Conservation (phyloP, 2,888 invertebrate species). For the Drosophila anomelani region DNA sequence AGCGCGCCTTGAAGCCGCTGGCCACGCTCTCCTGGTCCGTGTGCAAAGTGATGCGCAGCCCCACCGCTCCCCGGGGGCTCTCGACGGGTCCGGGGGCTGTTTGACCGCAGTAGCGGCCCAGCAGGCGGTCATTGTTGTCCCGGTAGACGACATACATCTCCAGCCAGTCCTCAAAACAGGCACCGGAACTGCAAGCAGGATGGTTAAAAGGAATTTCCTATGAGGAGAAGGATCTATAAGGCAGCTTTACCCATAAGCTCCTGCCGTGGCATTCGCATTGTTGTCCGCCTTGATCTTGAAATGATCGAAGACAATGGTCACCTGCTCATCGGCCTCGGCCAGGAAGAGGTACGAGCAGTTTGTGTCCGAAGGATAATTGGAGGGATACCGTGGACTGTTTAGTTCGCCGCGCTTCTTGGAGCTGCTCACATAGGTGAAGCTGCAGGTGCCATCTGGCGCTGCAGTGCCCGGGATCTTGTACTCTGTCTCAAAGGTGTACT, state of each 20-base stretch:
- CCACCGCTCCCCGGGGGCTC: conserved; percentile 94
- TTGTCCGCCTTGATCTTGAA: conserved; percentile 93
- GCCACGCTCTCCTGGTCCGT: conserved; percentile 94
- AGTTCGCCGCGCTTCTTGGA: conserved; percentile 95
- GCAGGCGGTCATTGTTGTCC: conserved; percentile 92
- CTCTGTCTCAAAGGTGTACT: conserved; percentile 88
- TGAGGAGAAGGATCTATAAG: too few relatives aligned
- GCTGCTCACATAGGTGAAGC: conserved; percentile 95
- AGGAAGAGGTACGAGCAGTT: conserved; percentile 97
- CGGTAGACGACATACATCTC: conserved; percentile 96
- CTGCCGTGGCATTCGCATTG: conserved; percentile 90
- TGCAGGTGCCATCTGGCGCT: conserved; percentile 95
- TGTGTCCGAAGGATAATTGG: conserved; percentile 97
- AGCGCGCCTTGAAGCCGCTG: conserved; percentile 98
- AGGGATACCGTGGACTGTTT: conserved; percentile 98
- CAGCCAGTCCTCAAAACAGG: conserved; percentile 96
- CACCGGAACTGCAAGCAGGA: conserved; percentile 86
- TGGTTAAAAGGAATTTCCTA: neutral
- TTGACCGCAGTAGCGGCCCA: conserved; percentile 96
- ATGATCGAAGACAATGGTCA: conserved; percentile 95
- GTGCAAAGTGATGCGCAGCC: conserved; percentile 94
- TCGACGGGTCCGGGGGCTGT: conserved; percentile 98
- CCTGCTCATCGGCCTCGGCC: conserved; percentile 94
- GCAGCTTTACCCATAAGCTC: conserved; percentile 88
- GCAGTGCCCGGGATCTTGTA: conserved; percentile 97